Conservation (phyloP, 1,140 invertebrate genomes). For the Colletes gigas region DNA sequence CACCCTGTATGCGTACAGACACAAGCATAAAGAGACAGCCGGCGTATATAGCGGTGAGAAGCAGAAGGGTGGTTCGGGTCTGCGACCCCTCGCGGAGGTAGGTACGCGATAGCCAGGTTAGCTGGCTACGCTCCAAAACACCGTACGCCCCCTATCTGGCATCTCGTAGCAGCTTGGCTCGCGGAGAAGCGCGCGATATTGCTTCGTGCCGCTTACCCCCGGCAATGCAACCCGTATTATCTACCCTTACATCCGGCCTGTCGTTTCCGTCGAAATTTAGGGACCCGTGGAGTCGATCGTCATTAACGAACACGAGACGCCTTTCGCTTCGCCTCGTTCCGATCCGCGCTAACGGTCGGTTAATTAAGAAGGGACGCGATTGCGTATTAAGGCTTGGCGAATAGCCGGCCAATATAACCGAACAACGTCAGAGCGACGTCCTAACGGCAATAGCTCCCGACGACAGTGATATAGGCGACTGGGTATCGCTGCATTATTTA, state of each 20-base stretch:
- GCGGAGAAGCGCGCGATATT: slow-evolving; percentile 57
- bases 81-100: slow-evolving; percentile 34
- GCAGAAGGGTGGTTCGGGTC: slow-evolving; percentile 40
- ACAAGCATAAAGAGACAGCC: background rate
- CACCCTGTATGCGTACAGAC: background rate
- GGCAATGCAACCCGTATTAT: slow-evolving; percentile 49
- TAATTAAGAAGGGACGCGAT: slow-evolving; percentile 48
- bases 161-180: slow-evolving; percentile 64
- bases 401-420: slow-evolving; percentile 2
- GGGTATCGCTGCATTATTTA: slow-evolving; percentile 32
- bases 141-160: slow-evolving; percentile 58
- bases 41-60: slow-evolving; percentile 9
- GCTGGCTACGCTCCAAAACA: slow-evolving; percentile 65
- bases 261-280: slow-evolving; percentile 43
- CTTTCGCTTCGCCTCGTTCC: slow-evolving; percentile 25
- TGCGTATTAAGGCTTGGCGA: slow-evolving; percentile 29
- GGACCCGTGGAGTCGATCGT: slow-evolving; percentile 39
- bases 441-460: background rate
- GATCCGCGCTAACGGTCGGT: slow-evolving; percentile 23
- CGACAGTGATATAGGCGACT: slow-evolving; percentile 7
- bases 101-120: slow-evolving; percentile 54
- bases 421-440: slow-evolving; percentile 9
- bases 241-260: slow-evolving; percentile 48
- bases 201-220: slow-evolving; percentile 48
- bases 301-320: slow-evolving; percentile 33